Base-by-base conservation (phyloP, 2,888 invertebrate genomes). In the Leucophenga montana region DNA sequence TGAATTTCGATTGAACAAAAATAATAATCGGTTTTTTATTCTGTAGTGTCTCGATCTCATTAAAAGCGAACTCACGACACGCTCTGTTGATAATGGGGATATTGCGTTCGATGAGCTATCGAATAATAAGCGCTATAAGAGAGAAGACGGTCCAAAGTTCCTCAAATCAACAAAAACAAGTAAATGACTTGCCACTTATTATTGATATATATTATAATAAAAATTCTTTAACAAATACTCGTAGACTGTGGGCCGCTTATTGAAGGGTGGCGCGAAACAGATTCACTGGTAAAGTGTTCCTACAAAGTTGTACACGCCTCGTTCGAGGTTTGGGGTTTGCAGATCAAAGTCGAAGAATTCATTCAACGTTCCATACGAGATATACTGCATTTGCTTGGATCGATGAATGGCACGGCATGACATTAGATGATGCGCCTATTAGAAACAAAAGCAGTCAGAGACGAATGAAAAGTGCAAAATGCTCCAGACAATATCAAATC, bases 271-370 rank as follows among this genome's bases (percentile, higher is more conserved):
- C 90, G 92, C 65, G 92, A 93, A 16, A 91, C 90, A 0, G 92
- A 91, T 39, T 90, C 91, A 73, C 97, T 97, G 0, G 93, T 97
- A 64, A 97, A 97, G 97, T 97, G 97, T 89, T 97, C 97, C 72
- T 97, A 97, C 85, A 97, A 97, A 89, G 89, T 94, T 67, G 96
- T 97, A 0, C 91, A 93, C 85, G 95, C 94, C 44, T 94, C 93
- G 73, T 97, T 97, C 88, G 97, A 97, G 89, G 94, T 97, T 4
- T 97, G 97, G 95, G 97, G 97, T 0, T 89, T 97, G 73, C 97
- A 97, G 89, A 95, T 95, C 1, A 92, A 92, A 87, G 95, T 95
- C 0, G 97, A 97, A 88, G 95, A 96, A 70, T 95, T 94, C 87
- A 93, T 95, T 67, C 97, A 97, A 81, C 93, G 92, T 82, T 93